Evolutionary conservation across 2,797 vertebrate genomes (phyloP), one percentile per base, ranked within the genome.

Genomic region (Peromyscus eremicus): DNA sequence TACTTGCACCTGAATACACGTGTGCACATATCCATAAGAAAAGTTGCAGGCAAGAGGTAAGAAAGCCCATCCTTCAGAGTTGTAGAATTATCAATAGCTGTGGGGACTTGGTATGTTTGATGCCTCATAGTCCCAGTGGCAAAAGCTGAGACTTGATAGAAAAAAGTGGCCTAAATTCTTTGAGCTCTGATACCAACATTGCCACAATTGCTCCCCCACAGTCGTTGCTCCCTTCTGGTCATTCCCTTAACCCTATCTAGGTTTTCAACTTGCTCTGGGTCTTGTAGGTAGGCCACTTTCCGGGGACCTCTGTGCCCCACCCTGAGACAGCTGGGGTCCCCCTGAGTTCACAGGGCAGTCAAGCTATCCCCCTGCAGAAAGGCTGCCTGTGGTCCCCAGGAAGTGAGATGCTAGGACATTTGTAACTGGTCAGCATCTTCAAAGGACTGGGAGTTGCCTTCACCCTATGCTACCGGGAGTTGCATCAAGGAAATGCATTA

Each of bases 401-500:
- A 49, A 86, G 80, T 73, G 52, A 83, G 94, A 62, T 27, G 92
- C n/a, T 93, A 88, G 0, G 12, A 0, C 88, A 82, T 97, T 98
- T 98, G 91, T 95, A 98, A 95, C 86, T 80, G 98, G 92, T 98
- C 98, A 98, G 98, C 98, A 98, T 73, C 97, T 98, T 98, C 60
- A 43, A 92, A 98, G 96, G 97, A 92, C 92, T 64, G 91, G 90
- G 96, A 96, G 98, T 96, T 94, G 70, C 91, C 98, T 98, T 97
- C 95, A 93, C 97, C 98, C 97, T 52, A 46, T 29, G 68, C 98
- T 95, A 88, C 68, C 40, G 98, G 98, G 98, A 98, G 94, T 92
- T 98, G 95, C 98, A 98, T 98, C 98, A 98, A 98, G 98, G 97
- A 98, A 99, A 98, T 97, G 97, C 98, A 99, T 98, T 99, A 99